Evolutionary conservation across 92 coral and sea anemone species (phyloP).

Genomic region (Blastomussa wellsi): DNA sequence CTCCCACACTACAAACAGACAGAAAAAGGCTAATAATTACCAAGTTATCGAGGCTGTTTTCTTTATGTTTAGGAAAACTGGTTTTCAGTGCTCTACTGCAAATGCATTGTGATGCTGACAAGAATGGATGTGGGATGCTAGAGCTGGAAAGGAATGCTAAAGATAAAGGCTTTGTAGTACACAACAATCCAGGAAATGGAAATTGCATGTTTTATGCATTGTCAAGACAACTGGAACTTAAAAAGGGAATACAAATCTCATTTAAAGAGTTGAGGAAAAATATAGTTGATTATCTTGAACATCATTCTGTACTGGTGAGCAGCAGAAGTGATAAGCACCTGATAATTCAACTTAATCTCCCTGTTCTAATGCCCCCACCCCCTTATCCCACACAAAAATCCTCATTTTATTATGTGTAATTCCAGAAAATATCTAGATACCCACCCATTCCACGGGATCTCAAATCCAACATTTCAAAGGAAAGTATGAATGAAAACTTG

Average conservation of each 20-base stretch:
- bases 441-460: too few relatives aligned
- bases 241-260: background rate
- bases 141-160: slow-evolving; percentile 10
- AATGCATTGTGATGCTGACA: background rate
- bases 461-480: too few relatives aligned
- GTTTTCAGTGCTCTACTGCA: background rate
- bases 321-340: too few relatives aligned
- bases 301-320: slow-evolving; percentile 21
- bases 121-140: background rate
- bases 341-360: too few relatives aligned
- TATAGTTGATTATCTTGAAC: slow-evolving; percentile 9
- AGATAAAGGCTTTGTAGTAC: background rate
- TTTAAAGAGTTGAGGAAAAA: background rate
- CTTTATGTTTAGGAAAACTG: background rate
- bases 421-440: too few relatives aligned
- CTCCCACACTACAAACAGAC: too few relatives aligned
- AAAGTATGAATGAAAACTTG: too few relatives aligned
- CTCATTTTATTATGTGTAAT: too few relatives aligned
- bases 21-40: too few relatives aligned
- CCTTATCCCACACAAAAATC: too few relatives aligned
- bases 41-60: background rate
- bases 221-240: slow-evolving; percentile 11
- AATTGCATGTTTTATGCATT: slow-evolving; percentile 43
- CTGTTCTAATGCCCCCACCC: too few relatives aligned
- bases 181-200: slow-evolving; percentile 15